A percentile compares a stretch with the other conserved stretches of the same genome.
phyloP scores from a whole-genome alignment of 2,888 invertebrate genomes.

The Perithous albicinctus region DNA sequence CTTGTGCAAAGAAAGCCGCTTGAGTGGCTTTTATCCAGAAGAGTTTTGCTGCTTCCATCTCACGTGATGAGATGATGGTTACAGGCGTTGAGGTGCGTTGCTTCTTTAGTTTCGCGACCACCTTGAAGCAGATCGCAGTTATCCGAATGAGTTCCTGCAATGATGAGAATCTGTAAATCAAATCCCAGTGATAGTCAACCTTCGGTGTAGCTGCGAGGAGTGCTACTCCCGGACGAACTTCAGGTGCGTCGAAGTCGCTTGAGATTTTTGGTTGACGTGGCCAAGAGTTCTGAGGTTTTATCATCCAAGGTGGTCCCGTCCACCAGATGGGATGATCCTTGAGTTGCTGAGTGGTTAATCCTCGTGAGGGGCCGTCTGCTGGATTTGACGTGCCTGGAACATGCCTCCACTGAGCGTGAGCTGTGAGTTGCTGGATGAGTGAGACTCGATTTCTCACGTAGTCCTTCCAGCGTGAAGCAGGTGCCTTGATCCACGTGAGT shows the following conservation, averaged over 20 bases:
- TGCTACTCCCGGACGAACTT: conserved; percentile 34
- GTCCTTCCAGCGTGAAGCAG: too few species aligned
- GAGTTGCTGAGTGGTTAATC: conserved; percentile 52
- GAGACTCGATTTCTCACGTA: conserved; percentile 62
- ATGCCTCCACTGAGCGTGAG: conserved; percentile 45
- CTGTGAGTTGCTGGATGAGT: conserved; percentile 57
- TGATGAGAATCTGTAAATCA: conserved; percentile 25
- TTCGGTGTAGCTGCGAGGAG: conserved; percentile 10
- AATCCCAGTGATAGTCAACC: conserved; percentile 46
- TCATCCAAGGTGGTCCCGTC: conserved; percentile 50
- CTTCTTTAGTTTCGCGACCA: neutral
- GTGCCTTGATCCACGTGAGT: conserved; percentile 59
- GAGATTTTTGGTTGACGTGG: neutral
- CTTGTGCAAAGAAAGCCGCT: conserved; percentile 23
- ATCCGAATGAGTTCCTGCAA: conserved; percentile 4
- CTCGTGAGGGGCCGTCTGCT: conserved; percentile 66
- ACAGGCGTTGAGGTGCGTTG: neutral
- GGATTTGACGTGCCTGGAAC: conserved; percentile 62
- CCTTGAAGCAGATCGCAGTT: conserved; percentile 40
- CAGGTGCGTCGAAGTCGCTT: neutral
- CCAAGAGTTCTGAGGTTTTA: neutral
- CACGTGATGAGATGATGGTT: neutral
- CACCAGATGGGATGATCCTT: conserved; percentile 36
- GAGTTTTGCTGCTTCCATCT: neutral
- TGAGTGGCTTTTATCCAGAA: conserved; percentile 52